Conservation (phyloP, 2,113 vertebrate genomes). For the Meles meles region DNA sequence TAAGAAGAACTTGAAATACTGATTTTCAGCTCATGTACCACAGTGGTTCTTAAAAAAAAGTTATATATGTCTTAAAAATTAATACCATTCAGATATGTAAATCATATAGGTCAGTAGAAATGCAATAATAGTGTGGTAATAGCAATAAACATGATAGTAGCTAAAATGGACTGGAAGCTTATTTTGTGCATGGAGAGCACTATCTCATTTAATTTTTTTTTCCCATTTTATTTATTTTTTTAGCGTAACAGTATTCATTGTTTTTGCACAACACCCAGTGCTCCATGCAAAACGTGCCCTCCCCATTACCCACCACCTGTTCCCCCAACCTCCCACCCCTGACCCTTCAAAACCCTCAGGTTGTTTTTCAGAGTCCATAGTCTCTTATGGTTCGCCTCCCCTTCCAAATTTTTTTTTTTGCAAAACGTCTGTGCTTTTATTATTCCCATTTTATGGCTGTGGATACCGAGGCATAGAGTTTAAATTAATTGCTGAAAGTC, state of each 20-base stretch:
- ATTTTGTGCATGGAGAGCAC: neutral
- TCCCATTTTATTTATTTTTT: neutral
- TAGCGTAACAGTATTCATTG: too few relatives aligned
- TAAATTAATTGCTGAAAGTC: neutral
- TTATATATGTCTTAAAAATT: neutral
- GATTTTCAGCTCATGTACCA: neutral
- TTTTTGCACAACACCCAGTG: too few relatives aligned
- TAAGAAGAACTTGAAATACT: slow-evolving; percentile 53
- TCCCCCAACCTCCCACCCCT: too few relatives aligned
- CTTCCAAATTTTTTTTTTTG: too few relatives aligned
- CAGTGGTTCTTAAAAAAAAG: neutral
- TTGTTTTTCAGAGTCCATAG: too few relatives aligned
- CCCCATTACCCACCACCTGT: too few relatives aligned
- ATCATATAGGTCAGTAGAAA: neutral
- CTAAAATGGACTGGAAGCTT: neutral
- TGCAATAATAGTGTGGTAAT: neutral
- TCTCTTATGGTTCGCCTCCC: too few relatives aligned
- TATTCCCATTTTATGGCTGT: neutral
- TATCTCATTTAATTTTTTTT: neutral
- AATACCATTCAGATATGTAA: slow-evolving; percentile 8
- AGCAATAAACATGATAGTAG: neutral
- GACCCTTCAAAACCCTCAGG: too few relatives aligned
- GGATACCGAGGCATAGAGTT: neutral
- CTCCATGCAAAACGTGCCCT: too few relatives aligned
- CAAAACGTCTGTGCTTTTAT: neutral